These are phyloP conservation scores for Callosobruchus maculatus DNA, from an alignment of 2,888 invertebrate genomes.

Conservation along the genomic window DNA sequence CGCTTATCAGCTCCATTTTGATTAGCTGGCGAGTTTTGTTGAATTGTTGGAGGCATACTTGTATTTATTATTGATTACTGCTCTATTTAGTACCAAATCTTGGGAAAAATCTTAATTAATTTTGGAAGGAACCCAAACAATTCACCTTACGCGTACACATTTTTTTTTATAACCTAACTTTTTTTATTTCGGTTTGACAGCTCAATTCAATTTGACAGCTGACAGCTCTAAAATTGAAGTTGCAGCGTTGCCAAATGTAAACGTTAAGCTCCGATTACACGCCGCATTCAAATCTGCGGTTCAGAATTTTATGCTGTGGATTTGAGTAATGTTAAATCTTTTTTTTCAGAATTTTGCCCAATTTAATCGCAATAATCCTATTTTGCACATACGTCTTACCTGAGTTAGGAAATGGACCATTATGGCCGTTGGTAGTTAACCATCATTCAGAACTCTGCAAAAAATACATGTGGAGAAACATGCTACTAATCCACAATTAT, in stretches of 20 bases:
- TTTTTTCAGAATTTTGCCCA: conserved; percentile 61
- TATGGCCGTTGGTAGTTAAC: conserved; percentile 66
- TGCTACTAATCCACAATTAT: conserved; percentile 69
- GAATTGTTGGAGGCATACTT: conserved; percentile 69
- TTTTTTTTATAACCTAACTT: background rate
- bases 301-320: too few relatives aligned
- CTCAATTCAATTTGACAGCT: background rate
- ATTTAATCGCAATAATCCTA: conserved; percentile 58
- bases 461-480: conserved; percentile 66
- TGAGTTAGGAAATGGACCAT: conserved; percentile 60
- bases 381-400: conserved; percentile 67
- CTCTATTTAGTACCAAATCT: background rate
- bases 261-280: background rate
- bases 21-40: conserved; percentile 48
- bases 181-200: background rate
- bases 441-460: conserved; percentile 67
- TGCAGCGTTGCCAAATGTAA: background rate
- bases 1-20: conserved; percentile 62
- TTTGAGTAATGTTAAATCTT: too few relatives aligned
- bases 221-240: background rate
- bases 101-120: background rate
- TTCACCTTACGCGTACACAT: background rate
- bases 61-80: background rate
- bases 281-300: background rate
- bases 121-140: background rate